phyloP scores from a whole-genome alignment of 2,888 invertebrate species.

The Sesia apiformis region DNA sequence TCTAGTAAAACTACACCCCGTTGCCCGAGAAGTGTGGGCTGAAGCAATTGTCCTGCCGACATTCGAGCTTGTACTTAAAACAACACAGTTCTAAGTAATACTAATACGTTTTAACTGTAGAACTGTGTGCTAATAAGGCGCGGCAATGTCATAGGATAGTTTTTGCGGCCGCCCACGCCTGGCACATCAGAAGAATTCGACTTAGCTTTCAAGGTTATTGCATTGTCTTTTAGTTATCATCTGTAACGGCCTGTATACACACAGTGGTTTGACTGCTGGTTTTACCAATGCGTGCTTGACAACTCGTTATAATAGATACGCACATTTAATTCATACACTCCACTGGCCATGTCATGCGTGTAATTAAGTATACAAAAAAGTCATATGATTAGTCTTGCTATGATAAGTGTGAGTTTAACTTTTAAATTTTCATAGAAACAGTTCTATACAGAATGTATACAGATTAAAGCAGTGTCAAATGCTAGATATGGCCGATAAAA shows the following conservation, averaged over 20 bases:
- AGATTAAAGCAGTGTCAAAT: too few species aligned
- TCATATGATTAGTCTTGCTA: too few species aligned
- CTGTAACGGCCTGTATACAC: neutral
- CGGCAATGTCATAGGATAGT: constrained; percentile 70
- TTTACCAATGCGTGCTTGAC: neutral
- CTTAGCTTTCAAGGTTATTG: constrained; percentile 60
- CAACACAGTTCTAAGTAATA: constrained; percentile 42
- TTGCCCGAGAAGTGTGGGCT: constrained; percentile 47
- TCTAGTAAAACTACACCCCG: constrained; percentile 18
- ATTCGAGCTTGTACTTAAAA: constrained; percentile 29
- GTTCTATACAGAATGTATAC: too few species aligned
- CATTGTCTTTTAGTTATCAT: constrained; percentile 49
- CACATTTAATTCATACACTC: too few species aligned
- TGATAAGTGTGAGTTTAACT: too few species aligned
- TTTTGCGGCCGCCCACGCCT: constrained; percentile 66
- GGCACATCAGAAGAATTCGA: constrained; percentile 66
- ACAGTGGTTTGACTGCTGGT: neutral
- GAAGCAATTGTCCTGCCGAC: constrained; percentile 67
- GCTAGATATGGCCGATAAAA: too few species aligned
- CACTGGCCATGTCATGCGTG: too few species aligned
- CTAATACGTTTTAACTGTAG: constrained; percentile 16
- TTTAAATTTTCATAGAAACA: too few species aligned
- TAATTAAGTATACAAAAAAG: too few species aligned
- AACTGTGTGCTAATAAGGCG: constrained; percentile 36
- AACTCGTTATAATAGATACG: neutral